A percentile compares a stretch with the other conserved stretches of the same genome.
Conservation (phyloP, 2,797 vertebrate species). For the Apodemus agrarius region DNA sequence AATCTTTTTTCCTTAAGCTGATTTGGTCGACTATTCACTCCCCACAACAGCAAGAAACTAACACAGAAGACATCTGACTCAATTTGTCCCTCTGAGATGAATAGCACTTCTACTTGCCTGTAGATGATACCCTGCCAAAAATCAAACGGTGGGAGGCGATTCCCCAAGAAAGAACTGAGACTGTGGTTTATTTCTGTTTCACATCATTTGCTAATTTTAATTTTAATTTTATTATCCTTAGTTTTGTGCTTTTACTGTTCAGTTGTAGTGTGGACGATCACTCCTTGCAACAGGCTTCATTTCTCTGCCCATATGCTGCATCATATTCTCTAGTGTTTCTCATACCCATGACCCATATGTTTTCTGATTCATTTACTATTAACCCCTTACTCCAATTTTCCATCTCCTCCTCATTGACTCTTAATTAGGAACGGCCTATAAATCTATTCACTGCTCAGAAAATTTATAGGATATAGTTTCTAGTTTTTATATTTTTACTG, state of each 20-base stretch:
- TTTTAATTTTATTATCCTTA: not conserved
- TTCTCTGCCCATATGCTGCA: not conserved
- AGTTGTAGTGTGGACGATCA: not conserved
- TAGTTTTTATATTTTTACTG: not conserved
- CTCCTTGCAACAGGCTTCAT: not conserved
- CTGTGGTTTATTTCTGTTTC: not conserved
- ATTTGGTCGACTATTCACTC: not conserved
- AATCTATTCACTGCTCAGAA: not conserved
- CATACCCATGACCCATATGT: not conserved
- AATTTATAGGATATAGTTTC: not conserved
- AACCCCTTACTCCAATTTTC: not conserved
- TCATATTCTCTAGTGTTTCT: not conserved
- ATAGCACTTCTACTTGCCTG: not conserved
- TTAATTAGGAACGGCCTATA: not conserved
- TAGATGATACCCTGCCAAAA: not conserved
- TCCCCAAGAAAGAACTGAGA: not conserved
- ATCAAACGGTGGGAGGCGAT: accelerated
- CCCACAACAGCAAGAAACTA: not conserved
- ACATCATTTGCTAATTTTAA: not conserved
- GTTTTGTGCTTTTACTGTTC: not conserved
- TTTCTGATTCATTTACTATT: not conserved
- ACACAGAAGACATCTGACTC: not conserved
- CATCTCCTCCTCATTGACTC: no score
- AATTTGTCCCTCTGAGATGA: not conserved
- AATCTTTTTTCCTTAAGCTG: not conserved